Evolutionary conservation across 2,797 vertebrate genomes (phyloP), one percentile per base, ranked within the genome.

Genomic region (Pogoniulus pusillus): DNA sequence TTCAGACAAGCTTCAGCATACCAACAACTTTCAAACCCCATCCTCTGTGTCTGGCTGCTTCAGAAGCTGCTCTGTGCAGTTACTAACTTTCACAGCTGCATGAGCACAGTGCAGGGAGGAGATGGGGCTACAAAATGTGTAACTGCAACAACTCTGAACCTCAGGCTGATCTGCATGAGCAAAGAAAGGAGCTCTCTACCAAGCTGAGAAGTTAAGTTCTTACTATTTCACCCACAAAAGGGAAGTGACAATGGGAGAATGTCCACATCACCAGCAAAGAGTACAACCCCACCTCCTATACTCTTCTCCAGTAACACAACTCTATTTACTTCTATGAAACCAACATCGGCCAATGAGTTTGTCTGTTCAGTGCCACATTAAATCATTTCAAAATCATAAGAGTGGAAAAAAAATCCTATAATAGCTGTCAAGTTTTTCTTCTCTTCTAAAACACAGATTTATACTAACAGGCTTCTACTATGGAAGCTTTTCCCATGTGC

Each of bases 101-200:
- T 0, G 1, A 77, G 26, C 22, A 72, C 7, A 26, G 4, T 16
- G 12, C 32, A n/a, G 26, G 27, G 72, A 65, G 43, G 9, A 55
- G 29, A 53, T 15, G 0, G 3, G n/a, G 8, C 7, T 15, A 19
- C 7, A 60, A 81, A 73, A 49, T 4, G 2, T 0, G 0, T 29
- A 37, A 73, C 15, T 43, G 27, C 65, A 82, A 69, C 29, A 63
- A 43, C 34, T 72, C 27, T 62, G 39, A 64, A 82, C 68, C 4
- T 80, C 20, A 8, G 22, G 32, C 4, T 30, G 35, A 62, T 24
- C 54, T 32, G 16, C 1, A 0, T 4, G 7, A 63, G 20, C 53
- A 58, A 88, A 88, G 19, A 73, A 83, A 81, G 23, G 5, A 32
- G 24, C 62, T 65, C 22, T 69, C 80, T 29, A 26, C 26, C 20